Evolutionary conservation across 35 echinoderm and acorn worm species (phyloP), one percentile per base, ranked within the genome.

Genomic region (Eucidaris tribuloides): DNA sequence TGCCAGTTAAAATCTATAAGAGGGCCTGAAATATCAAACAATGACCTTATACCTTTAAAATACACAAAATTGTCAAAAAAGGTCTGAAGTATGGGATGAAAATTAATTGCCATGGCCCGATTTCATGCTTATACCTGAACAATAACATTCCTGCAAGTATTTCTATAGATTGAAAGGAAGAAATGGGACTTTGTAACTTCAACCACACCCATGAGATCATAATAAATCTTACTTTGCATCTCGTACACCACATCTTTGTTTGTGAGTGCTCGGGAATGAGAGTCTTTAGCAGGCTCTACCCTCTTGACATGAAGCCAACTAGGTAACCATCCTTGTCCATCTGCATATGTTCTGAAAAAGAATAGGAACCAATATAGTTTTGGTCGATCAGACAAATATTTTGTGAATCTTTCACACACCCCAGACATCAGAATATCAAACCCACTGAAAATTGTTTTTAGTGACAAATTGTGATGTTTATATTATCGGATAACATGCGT

Each of bases 241-340:
- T 96, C 93, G 85, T 83, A 91, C 1, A 91, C 88, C 11, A 96
- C 52, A 44, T 96, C 80, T 72, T 91, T 96, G 63, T 96, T 84
- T 27, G 93, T 91, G 35, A 96, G 82, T 27, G 78, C 61, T 77
- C 56, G 77, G 35, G 88, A 84, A 33, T 96, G 93, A 28, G 93
- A 77, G 41, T 83, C 80, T 48, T 79, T 96, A 18, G 88, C 84
- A 64, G 88, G 88, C 42, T 91, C 84, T 3, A 96, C 88, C 42
- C 81, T 80, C 42, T 79, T 80, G 25, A 88, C 76, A 80, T 88
- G 85, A 7, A 81, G 76, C 2, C 79, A 64, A 38, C 70, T 88
- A 13, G 40, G 48, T 41, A 79, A 60, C 85, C 76, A 80, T 27
- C 70, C 55, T 57, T 88, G 76, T 17, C 58, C 80, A 63, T 62